Evolutionary conservation across 2,888 invertebrate species (phyloP), one percentile per base, ranked within the genome.

Genomic region (Conomelus anceps): DNA sequence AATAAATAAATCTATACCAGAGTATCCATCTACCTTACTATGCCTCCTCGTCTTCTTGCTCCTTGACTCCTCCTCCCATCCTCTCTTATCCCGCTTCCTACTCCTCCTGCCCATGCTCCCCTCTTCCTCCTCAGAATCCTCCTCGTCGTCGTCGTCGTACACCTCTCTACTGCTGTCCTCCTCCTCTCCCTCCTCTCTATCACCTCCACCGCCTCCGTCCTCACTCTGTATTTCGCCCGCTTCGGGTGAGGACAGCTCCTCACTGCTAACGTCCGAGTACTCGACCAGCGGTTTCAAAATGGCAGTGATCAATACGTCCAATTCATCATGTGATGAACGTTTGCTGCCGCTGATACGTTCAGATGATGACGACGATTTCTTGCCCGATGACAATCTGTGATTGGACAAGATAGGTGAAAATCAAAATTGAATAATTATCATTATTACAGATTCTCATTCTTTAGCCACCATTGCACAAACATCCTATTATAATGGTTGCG

Each of bases 261-360:
- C 98, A 20, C 98, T 98, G 93, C 98, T 98, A 34, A 98, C 98
- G 94, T 98, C 98, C 22, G 98, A 98, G 93, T 98, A 98, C 93
- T 98, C 98, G 89, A 97, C 97, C 91, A 97, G 93, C 89, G 95
- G 90, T 89, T 91, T 91, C n/a, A 90, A 86, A 41, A 86, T 22
- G 20, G 29, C 29, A n/a, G n/a, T n/a, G n/a, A n/a, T n/a, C n/a
- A n/a, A n/a, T n/a, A n/a, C n/a, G n/a, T n/a, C n/a, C n/a, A n/a
- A n/a, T n/a, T n/a, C n/a, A n/a, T n/a, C n/a, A n/a, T n/a, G n/a
- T n/a, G n/a, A n/a, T n/a, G n/a, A n/a, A n/a, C n/a, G n/a, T n/a
- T n/a, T n/a, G n/a, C n/a, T n/a, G n/a, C n/a, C n/a, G n/a, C n/a
- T n/a, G n/a, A n/a, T n/a, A n/a, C n/a, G n/a, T n/a, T n/a, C n/a